These are phyloP conservation scores for Anseranas semipalmata DNA, from an alignment of 2,113 vertebrate genomes.

Conservation along the genomic window DNA sequence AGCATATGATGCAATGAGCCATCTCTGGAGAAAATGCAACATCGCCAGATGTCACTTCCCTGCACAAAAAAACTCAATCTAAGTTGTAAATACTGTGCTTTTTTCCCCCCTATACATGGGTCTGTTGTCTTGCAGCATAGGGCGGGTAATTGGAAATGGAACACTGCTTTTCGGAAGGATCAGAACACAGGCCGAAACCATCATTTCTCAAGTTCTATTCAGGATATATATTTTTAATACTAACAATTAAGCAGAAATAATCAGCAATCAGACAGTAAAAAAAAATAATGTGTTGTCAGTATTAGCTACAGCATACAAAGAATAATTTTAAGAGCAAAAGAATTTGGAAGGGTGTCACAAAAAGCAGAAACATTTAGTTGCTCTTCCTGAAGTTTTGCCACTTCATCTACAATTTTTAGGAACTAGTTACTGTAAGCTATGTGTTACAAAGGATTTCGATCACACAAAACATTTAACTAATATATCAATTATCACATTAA, in stretches of 20 bases:
- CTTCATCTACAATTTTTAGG: background rate
- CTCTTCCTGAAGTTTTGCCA: background rate
- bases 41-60: background rate
- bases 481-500: background rate
- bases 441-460: background rate
- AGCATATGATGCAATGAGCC: background rate
- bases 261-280: background rate
- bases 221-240: background rate
- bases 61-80: background rate
- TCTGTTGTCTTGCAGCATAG: background rate
- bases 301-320: background rate
- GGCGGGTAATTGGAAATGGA: background rate
- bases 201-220: background rate
- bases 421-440: background rate
- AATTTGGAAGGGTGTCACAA: background rate
- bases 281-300: background rate
- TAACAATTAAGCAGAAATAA: background rate
- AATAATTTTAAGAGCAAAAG: background rate
- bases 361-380: background rate
- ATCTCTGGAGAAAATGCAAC: fast-evolving
- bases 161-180: background rate
- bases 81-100: background rate
- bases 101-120: fast-evolving
- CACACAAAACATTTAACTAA: background rate
- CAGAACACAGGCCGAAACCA: background rate